Base-by-base conservation (phyloP, 1,140 invertebrate genomes). In the Trichonephila clavata region DNA sequence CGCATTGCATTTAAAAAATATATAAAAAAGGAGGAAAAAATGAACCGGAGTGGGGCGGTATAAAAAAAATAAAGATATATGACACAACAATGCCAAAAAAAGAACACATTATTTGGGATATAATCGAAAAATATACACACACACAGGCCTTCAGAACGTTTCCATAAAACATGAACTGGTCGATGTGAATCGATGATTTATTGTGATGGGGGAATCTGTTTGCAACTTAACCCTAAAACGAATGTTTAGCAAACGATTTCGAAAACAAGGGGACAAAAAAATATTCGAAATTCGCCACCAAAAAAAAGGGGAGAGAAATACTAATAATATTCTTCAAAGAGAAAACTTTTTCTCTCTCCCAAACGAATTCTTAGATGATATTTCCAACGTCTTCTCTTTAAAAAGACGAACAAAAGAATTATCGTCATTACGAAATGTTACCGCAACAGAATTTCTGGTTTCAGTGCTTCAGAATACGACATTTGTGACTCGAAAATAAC, bases 91-190 rank as follows among this genome's bases (percentile, higher is more conserved):
- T 77, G 8, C 71, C 71, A 39, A 77, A 77, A 77, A 77, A 77
- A 77, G 39, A 16, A 39, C 39, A 39, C 32, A 39, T 39, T 39
- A 77, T 77, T 77, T 18, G 71, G 32, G 14, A 18, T 77, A 18
- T 77, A 27, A 77, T 77, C 71, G 71, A 20, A 77, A 77, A 32
- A 32, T 39, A 77, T 32, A 77, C 71, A 77, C 18, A 77, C 18
- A 39, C 32, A 77, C 27, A 20, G 50, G 16, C 27, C 16, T 77
- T 32, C 27, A 77, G 14, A 77, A 77, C 13, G 71, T 77, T 77
- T 77, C 71, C 71, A 77, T 77, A 77, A 77, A 77, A 77, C 71
- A 77, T 77, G 32, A 77, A 77, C 71, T 77, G 71, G 71, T 77
- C 71, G 71, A 77, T 77, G 14, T 16, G 71, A 77, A 77, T 77